Percentiles rank a stretch among this genome's conserved stretches.
phyloP scores from a whole-genome alignment of 2,113 vertebrate species.

The Hippolais icterina region DNA sequence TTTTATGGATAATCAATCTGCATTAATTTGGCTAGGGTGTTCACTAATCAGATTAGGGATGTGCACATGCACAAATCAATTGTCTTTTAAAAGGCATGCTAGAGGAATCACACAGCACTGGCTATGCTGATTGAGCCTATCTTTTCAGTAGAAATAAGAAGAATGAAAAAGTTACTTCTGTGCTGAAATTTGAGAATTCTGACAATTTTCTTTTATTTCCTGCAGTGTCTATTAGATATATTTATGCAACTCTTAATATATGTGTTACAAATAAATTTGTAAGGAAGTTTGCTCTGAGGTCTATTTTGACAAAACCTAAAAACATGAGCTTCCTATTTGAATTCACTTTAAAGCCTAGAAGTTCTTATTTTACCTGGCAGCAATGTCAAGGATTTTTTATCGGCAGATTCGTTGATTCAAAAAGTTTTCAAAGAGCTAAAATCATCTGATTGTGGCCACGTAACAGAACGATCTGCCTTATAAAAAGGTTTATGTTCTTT shows the following conservation, averaged over 20 bases:
- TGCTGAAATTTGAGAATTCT: neutral
- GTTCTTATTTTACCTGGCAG: neutral
- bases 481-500: neutral
- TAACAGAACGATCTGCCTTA: neutral
- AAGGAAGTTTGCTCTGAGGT: neutral
- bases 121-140: neutral
- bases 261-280: neutral
- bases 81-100: neutral
- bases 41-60: conserved; percentile 68
- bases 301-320: neutral
- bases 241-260: neutral
- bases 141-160: neutral
- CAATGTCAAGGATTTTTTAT: neutral
- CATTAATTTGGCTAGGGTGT: conserved; percentile 70
- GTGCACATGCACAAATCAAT: neutral
- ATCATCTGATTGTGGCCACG: neutral
- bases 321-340: neutral
- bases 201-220: neutral
- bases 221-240: neutral
- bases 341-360: neutral
- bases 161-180: neutral
- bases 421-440: neutral
- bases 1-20: conserved; percentile 71
- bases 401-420: neutral
- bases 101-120: neutral